phyloP scores from a whole-genome alignment of 1,140 invertebrate species.

The Tribolium castaneum region DNA sequence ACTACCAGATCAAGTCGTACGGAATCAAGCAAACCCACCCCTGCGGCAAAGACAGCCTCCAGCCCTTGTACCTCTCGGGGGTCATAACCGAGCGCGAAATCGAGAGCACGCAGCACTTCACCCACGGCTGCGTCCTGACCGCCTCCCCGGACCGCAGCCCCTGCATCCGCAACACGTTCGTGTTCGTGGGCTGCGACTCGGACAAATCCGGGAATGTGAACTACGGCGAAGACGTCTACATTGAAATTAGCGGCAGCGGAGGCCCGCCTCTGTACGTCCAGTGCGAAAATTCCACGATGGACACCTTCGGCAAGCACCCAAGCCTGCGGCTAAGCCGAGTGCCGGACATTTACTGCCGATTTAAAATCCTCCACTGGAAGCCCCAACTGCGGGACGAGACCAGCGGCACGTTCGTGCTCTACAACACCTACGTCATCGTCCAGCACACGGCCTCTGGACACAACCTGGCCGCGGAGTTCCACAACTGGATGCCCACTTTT shows the following conservation, averaged over 20 bases:
- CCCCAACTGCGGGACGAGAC: slow-evolving; percentile 54
- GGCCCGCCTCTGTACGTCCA: slow-evolving; percentile 56
- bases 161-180: slow-evolving; percentile 59
- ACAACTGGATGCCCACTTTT: slow-evolving; percentile 57
- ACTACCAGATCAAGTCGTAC: slow-evolving; percentile 57
- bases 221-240: slow-evolving; percentile 59
- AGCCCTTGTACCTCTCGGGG: slow-evolving; percentile 57
- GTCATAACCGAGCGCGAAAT: slow-evolving; percentile 59
- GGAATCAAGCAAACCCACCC: slow-evolving; percentile 47
- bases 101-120: slow-evolving; percentile 56
- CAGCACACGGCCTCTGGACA: slow-evolving; percentile 59
- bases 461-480: slow-evolving; percentile 57
- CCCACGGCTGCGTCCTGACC: slow-evolving; percentile 58
- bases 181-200: slow-evolving; percentile 47
- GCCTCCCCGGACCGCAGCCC: slow-evolving; percentile 52
- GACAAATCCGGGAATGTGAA: slow-evolving; percentile 51
- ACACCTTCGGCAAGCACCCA: slow-evolving; percentile 45
- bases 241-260: slow-evolving; percentile 53
- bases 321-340: slow-evolving; percentile 45
- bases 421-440: slow-evolving; percentile 56
- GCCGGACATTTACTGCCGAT: slow-evolving; percentile 59
- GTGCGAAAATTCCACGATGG: slow-evolving; percentile 56
- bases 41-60: slow-evolving; percentile 39
- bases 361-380: slow-evolving; percentile 57
- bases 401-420: slow-evolving; percentile 51